Evolutionary conservation across 2,113 vertebrate genomes (phyloP), one percentile per base, ranked within the genome.

Genomic region (Damaliscus lunatus): DNA sequence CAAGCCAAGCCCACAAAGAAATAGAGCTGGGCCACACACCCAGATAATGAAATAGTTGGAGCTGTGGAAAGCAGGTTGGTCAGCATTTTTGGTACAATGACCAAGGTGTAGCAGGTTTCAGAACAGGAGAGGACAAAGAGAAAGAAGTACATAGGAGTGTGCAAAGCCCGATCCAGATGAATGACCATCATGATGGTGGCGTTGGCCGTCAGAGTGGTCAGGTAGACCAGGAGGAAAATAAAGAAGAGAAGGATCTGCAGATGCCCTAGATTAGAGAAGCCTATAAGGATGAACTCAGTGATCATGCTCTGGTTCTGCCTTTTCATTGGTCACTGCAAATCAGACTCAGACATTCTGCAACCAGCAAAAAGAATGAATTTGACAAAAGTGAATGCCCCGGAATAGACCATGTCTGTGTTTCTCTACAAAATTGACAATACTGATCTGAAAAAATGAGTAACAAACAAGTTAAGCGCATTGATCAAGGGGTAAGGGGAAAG

Each of bases 141-240:
- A 64, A 98, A 98, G 57, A 97, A 97, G 33, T 97, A 98, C 97
- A 97, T 97, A 4, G 96, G 96, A 0, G 13, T 98, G 36, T 98
- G 97, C 43, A 98, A 89, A 23, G 40, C 43, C 57, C 43, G 71
- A 43, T 96, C 90, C 9, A 93, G 67, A 11, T 2, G 71, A 12
- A 97, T 93, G 31, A 97, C 74, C 0, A n/a, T 93, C 88, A 89
- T 90, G 48, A 98, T 98, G 33, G 96, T 93, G 33, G 52, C 16
- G n/a, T 97, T 98, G 59, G 97, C 88, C 13, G 43, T 62, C 50
- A 98, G 43, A 43, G 95, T 97, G 46, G 91, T 86, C 67, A 92
- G 33, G 78, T 98, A 98, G 33, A 97, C 71, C 7, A 98, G 16
- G 1, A 96, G 31, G 67, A 98, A 98, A n/a, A 94, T 14, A 43